These are phyloP conservation scores for Collichthys lucidus DNA, from an alignment of 2,113 vertebrate genomes.

Conservation along the genomic window DNA sequence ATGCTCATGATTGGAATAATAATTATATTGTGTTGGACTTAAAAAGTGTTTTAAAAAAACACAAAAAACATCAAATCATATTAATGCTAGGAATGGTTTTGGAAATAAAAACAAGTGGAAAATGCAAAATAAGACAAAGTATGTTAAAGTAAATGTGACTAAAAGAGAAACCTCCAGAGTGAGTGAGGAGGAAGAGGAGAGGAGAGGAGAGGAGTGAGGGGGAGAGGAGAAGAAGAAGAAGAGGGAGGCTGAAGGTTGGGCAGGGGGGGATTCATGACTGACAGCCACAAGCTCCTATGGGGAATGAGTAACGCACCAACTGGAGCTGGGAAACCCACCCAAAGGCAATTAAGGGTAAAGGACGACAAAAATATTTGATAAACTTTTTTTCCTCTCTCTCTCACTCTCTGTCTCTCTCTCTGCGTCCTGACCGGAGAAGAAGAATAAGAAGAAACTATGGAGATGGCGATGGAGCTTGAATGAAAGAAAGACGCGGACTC, in stretches of 20 bases:
- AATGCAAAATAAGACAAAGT: not conserved
- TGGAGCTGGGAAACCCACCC: constrained; percentile 81
- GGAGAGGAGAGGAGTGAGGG: constrained; percentile 10
- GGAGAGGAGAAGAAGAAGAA: not conserved
- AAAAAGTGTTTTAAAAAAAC: not conserved
- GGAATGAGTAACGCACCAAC: constrained; percentile 72
- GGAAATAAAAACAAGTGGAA: not conserved
- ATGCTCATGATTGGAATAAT: constrained; percentile 55
- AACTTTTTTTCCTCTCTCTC: constrained; percentile 64
- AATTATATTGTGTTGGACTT: constrained; percentile 21
- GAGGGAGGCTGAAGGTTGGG: constrained; percentile 54
- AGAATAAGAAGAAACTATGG: constrained; percentile 23
- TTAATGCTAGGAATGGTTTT: not conserved
- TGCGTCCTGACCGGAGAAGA: constrained; percentile 29
- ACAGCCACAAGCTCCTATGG: constrained; percentile 78
- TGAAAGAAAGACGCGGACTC: constrained; percentile 23
- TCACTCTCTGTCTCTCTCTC: too few relatives aligned
- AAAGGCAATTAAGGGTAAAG: constrained; percentile 87
- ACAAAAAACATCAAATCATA: too few relatives aligned
- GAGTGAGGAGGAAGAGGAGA: constrained; percentile 22
- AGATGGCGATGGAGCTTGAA: constrained; percentile 57
- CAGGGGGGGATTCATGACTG: constrained; percentile 73
- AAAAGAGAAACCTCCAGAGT: constrained; percentile 60
- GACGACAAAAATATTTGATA: constrained; percentile 84
- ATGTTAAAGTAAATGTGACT: constrained; percentile 35